phyloP scores from a whole-genome alignment of 2,113 vertebrate species.

The Apteryx mantelli region DNA sequence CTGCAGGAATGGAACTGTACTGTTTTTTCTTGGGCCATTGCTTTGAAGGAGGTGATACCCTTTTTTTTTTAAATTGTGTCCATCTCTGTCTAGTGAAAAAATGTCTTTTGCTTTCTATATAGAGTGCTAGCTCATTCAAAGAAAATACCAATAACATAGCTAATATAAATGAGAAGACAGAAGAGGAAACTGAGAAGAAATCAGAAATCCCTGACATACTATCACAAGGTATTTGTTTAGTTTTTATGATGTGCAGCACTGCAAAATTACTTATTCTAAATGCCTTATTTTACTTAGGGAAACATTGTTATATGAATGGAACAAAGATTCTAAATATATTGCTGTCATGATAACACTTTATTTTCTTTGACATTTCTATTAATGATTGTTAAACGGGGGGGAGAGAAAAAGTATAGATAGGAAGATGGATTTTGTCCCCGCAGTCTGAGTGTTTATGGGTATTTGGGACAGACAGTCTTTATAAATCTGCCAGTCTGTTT shows the following conservation, averaged over 20 bases:
- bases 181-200: slow-evolving; percentile 22
- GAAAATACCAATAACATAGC: not conserved
- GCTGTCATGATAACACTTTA: not conserved
- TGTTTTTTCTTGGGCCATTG: not conserved
- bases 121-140: slow-evolving; percentile 54
- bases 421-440: not conserved
- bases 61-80: not conserved
- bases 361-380: not conserved
- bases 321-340: not conserved
- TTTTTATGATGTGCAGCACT: not conserved
- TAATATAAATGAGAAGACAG: not conserved
- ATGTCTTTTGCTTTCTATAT: not conserved
- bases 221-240: slow-evolving; percentile 60
- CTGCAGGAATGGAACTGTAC: not conserved
- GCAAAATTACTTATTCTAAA: not conserved
- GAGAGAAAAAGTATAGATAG: not conserved
- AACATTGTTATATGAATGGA: not conserved
- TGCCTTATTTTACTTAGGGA: not conserved
- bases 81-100: not conserved
- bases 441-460: not conserved
- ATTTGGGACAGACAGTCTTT: not conserved
- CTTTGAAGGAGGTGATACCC: not conserved
- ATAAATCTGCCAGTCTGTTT: not conserved
- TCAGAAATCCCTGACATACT: not conserved
- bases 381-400: not conserved